Evolutionary conservation across 2,797 vertebrate species (phyloP).

Genomic region (Alauda arvensis): DNA sequence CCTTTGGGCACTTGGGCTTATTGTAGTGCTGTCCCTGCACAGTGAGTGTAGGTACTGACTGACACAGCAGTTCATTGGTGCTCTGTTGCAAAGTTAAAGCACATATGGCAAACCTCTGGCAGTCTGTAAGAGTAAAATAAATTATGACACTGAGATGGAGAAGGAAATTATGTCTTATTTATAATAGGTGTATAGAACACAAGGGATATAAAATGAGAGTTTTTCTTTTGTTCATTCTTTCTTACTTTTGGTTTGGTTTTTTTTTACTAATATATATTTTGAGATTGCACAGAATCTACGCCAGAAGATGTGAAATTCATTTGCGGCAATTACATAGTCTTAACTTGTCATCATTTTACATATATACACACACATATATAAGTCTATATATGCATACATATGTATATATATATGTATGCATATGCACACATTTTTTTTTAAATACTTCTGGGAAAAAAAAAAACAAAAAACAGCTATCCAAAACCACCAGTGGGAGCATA

Average conservation of each 20-base stretch:
- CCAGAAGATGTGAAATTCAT: slow-evolving; percentile 80
- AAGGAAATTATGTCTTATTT: slow-evolving; percentile 84
- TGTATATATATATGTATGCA: not conserved
- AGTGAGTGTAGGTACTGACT: slow-evolving; percentile 38
- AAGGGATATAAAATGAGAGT: slow-evolving; percentile 78
- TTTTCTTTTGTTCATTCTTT: slow-evolving; percentile 53
- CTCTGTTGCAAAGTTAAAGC: slow-evolving; percentile 79
- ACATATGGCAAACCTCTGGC: slow-evolving; percentile 76
- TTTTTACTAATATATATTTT: slow-evolving; percentile 87
- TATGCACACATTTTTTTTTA: not conserved
- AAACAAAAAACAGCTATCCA: slow-evolving; percentile 60
- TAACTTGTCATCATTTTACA: slow-evolving; percentile 58
- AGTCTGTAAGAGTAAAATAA: slow-evolving; percentile 71
- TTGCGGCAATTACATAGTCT: slow-evolving; percentile 66
- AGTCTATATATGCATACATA: slow-evolving; percentile 3
- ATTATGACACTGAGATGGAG: slow-evolving; percentile 69
- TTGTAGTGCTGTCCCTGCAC: slow-evolving; percentile 51
- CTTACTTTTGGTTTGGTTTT: slow-evolving; percentile 54
- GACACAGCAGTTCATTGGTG: slow-evolving; percentile 65
- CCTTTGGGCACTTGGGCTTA: slow-evolving; percentile 65
- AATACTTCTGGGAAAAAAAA: slow-evolving; percentile 51
- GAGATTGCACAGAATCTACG: slow-evolving; percentile 90
- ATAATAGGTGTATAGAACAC: slow-evolving; percentile 90
- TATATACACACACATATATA: not conserved
- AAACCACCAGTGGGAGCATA: slow-evolving; percentile 69